These are phyloP conservation scores for Mormyrus proboscirostris DNA, from an alignment of 2,797 vertebrate species.

Conservation along the genomic window DNA sequence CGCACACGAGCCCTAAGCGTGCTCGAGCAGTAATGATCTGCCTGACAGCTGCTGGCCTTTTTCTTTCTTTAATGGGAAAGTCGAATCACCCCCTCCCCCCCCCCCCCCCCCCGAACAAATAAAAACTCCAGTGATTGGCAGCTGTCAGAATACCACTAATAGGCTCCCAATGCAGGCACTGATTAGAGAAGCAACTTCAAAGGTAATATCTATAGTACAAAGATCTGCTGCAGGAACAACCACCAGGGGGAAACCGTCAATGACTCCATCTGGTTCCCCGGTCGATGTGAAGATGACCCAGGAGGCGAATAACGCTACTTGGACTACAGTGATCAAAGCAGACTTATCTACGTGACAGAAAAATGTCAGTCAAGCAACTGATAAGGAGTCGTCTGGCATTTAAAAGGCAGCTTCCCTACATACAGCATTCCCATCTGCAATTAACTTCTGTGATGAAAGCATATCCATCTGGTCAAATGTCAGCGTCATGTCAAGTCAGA, in stretches of 20 bases:
- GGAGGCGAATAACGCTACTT: neutral
- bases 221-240: neutral
- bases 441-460: neutral
- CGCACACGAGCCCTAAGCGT: neutral
- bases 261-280: neutral
- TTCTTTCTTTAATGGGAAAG: slow-evolving; percentile 36
- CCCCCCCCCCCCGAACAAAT: neutral
- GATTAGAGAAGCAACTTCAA: neutral
- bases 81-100: too few species aligned
- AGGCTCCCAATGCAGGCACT: neutral
- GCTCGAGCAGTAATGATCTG: neutral
- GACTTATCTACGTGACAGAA: neutral
- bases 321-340: slow-evolving; percentile 4
- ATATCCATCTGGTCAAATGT: neutral
- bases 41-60: neutral
- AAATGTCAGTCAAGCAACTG: slow-evolving; percentile 4
- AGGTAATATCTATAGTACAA: neutral
- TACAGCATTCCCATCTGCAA: neutral
- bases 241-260: neutral
- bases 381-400: neutral
- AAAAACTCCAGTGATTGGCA: slow-evolving; percentile 1
- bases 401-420: neutral
- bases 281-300: neutral
- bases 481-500: neutral
- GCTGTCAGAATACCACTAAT: neutral